Conservation (phyloP, 2,797 vertebrate genomes). For the Halcyon smyrnensis region DNA sequence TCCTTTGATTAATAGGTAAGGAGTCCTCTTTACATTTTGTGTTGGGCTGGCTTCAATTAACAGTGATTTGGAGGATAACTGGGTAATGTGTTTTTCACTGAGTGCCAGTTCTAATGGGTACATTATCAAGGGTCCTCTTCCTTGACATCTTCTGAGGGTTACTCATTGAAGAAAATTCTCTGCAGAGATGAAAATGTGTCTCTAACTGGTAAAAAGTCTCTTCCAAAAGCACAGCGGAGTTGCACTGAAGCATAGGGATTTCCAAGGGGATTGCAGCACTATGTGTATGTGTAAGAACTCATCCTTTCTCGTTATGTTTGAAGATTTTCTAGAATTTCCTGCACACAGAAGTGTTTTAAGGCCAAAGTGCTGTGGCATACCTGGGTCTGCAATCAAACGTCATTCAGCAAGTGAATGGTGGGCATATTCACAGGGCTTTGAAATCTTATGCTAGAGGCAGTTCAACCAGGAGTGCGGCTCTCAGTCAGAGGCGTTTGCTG, state of each 20-base stretch:
- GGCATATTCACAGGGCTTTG: neutral
- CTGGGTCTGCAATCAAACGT: neutral
- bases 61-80: neutral
- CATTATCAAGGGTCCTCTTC: neutral
- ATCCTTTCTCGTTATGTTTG: neutral
- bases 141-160: neutral
- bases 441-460: neutral
- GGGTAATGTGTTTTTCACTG: neutral
- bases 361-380: accelerated
- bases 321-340: neutral
- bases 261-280: neutral
- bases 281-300: neutral
- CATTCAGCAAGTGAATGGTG: neutral
- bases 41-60: neutral
- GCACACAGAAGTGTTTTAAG: neutral
- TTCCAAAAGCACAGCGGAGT: neutral
- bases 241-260: neutral
- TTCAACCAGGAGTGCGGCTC: neutral
- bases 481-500: neutral
- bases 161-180: neutral
- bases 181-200: neutral
- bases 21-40: neutral
- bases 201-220: neutral
- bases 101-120: accelerated
- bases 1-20: neutral